Conservation (phyloP, 2,888 invertebrate genomes). For the Oasisia sp. region DNA sequence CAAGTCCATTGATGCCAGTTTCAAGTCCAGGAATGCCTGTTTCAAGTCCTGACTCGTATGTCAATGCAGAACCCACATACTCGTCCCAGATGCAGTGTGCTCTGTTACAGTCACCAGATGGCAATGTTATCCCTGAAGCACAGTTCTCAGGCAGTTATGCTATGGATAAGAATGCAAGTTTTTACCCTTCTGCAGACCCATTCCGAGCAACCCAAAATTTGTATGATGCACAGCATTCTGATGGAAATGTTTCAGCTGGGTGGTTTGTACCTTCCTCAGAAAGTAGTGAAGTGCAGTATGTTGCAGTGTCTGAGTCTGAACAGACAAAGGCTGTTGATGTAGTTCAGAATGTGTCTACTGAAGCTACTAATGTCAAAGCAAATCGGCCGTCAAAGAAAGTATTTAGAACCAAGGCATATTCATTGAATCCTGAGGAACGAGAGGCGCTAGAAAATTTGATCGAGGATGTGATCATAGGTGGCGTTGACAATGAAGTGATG, state of each 20-base stretch:
- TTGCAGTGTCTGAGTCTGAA: neutral
- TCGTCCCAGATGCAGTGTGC: neutral
- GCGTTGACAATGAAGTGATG: conserved; percentile 41
- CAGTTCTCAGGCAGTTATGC: neutral
- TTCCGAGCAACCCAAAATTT: neutral
- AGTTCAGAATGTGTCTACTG: neutral
- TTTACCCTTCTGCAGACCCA: conserved; percentile 3
- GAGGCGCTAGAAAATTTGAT: conserved; percentile 46
- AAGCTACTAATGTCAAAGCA: conserved; percentile 14
- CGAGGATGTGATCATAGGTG: conserved; percentile 45
- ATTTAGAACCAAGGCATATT: conserved; percentile 23
- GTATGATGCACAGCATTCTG: conserved; percentile 5
- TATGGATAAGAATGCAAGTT: conserved; percentile 8
- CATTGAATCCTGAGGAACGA: conserved; percentile 44
- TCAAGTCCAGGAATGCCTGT: neutral
- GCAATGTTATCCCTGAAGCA: neutral
- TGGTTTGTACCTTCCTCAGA: neutral
- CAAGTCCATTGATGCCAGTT: neutral
- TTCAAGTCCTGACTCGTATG: neutral
- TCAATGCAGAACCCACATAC: neutral
- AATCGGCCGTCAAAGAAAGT: neutral
- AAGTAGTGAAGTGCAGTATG: neutral
- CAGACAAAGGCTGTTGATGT: neutral
- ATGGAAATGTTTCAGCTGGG: neutral
- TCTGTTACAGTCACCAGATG: neutral